Evolutionary conservation across 2,888 invertebrate genomes (phyloP).

Genomic region (Pogonocherus hispidulus): DNA sequence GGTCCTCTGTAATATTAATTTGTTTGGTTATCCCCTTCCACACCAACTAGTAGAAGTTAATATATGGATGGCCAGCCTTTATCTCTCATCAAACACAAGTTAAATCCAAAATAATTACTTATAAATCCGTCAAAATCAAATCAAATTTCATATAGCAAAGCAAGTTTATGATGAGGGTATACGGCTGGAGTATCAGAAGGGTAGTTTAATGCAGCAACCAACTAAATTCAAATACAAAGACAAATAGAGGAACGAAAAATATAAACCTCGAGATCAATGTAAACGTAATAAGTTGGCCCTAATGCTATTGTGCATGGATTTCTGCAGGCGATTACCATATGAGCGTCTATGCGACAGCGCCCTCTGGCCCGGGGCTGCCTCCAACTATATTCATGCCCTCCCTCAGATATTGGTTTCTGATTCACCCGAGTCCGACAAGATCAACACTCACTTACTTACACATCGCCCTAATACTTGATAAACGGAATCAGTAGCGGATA

Average conservation of each 20-base stretch:
- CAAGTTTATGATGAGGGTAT: conserved; percentile 34
- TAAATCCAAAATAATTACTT: conserved; percentile 54
- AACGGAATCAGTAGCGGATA: conserved; percentile 35
- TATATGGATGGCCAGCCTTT: conserved; percentile 25
- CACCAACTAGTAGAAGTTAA: conserved; percentile 22
- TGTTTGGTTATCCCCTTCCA: background rate
- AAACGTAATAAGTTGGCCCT: conserved; percentile 70
- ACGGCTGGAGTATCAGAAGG: conserved; percentile 40
- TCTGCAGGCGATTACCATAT: conserved; percentile 69
- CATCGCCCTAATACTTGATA: conserved; percentile 48
- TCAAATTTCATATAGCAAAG: conserved; percentile 48
- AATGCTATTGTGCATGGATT: conserved; percentile 69
- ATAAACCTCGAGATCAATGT: conserved; percentile 70
- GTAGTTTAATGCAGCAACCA: conserved; percentile 56
- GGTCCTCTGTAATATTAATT: background rate
- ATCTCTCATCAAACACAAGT: conserved; percentile 37
- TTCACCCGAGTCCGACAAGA: conserved; percentile 68
- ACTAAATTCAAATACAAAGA: conserved; percentile 69
- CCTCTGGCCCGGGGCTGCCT: conserved; percentile 60
- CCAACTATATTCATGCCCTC: conserved; percentile 61
- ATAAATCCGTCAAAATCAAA: conserved; percentile 55
- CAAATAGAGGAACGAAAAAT: conserved; percentile 68
- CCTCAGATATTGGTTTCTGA: conserved; percentile 69
- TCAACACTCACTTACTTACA: conserved; percentile 66
- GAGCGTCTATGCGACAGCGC: conserved; percentile 64